A percentile compares a stretch with the other conserved stretches of the same genome.
phyloP scores from a whole-genome alignment of 2,113 vertebrate genomes.

The Monopterus albus region DNA sequence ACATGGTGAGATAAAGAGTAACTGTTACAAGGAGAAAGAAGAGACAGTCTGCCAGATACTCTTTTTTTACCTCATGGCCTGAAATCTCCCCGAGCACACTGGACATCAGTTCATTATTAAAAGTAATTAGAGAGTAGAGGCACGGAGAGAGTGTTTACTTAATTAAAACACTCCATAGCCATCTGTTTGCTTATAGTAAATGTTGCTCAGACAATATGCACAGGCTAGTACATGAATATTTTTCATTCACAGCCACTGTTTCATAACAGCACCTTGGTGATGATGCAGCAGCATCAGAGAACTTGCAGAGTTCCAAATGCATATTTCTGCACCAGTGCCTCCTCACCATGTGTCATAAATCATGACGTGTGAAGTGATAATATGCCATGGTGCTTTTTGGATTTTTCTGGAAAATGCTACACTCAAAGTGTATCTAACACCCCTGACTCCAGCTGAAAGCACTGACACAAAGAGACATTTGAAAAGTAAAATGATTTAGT shows the following conservation, averaged over 20 bases:
- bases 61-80: conserved; percentile 12
- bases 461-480: conserved; percentile 46
- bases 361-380: conserved; percentile 51
- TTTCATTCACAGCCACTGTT: conserved; percentile 27
- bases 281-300: not conserved
- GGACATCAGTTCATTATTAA: conserved; percentile 57
- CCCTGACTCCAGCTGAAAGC: conserved; percentile 62
- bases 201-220: conserved; percentile 51
- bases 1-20: conserved; percentile 17
- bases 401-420: conserved; percentile 49
- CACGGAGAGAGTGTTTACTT: conserved; percentile 63
- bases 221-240: conserved; percentile 24
- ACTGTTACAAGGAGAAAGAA: conserved; percentile 6
- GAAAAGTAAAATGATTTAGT: conserved; percentile 61
- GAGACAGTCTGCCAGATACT: not conserved
- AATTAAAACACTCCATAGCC: conserved; percentile 73
- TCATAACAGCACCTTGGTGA: conserved; percentile 30
- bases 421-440: conserved; percentile 54
- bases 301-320: conserved; percentile 17
- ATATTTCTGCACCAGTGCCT: conserved; percentile 51
- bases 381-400: conserved; percentile 37
- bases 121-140: conserved; percentile 62
- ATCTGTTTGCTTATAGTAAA: conserved; percentile 71
- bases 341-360: conserved; percentile 50
- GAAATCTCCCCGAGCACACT: conserved; percentile 43